Conservation (phyloP, 2,888 invertebrate species). For the Bibio marci region DNA sequence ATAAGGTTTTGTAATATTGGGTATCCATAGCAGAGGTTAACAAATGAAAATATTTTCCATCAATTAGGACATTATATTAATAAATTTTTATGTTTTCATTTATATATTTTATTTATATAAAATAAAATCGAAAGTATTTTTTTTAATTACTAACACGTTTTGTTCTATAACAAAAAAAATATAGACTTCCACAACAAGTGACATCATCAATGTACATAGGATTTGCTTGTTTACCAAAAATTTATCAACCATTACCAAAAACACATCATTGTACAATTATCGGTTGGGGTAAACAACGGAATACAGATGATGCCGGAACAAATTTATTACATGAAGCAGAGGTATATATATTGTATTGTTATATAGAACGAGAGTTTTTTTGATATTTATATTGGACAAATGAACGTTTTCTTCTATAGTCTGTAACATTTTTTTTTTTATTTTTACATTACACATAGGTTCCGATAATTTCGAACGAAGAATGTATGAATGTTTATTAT, state of each 20-base stretch:
- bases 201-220: conserved; percentile 32
- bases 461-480: conserved; percentile 63
- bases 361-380: not conserved
- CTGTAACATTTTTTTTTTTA: conserved; percentile 25
- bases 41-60: too few species aligned
- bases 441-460: conserved; percentile 26
- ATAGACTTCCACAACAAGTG: conserved; percentile 23
- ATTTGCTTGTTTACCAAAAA: conserved; percentile 67
- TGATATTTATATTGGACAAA: not conserved
- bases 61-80: too few species aligned
- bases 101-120: too few species aligned
- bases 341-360: conserved; percentile 8
- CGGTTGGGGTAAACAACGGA: conserved; percentile 80
- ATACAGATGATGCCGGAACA: conserved; percentile 63
- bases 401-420: not conserved
- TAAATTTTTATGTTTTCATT: too few species aligned
- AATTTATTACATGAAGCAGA: conserved; percentile 74
- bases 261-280: conserved; percentile 63
- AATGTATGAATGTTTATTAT: conserved; percentile 66
- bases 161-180: too few species aligned
- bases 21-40: too few species aligned
- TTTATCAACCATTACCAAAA: conserved; percentile 44
- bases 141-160: too few species aligned
- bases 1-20: too few species aligned
- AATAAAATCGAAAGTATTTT: too few species aligned